These are phyloP conservation scores for Zaprionus gabonicus DNA, from an alignment of 1,140 invertebrate species.

Conservation along the genomic window DNA sequence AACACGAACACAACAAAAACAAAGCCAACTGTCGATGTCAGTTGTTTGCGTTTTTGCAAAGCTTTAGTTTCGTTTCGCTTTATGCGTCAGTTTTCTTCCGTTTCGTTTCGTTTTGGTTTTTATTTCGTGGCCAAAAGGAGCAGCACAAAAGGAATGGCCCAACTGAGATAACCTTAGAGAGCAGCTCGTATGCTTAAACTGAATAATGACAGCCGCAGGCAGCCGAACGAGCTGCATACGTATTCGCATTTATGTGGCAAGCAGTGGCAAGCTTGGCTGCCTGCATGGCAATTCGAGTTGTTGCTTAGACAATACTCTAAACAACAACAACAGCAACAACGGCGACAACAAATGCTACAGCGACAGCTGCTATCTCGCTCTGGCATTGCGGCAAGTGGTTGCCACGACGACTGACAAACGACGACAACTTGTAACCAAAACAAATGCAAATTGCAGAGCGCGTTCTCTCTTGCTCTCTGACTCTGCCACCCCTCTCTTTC, in stretches of 20 bases:
- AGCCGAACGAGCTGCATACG: conserved; percentile 41
- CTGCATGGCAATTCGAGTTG: conserved; percentile 52
- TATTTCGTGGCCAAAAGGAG: conserved; percentile 20
- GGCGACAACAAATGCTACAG: conserved; percentile 6
- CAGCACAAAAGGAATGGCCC: conserved; percentile 54
- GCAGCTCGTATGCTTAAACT: conserved; percentile 80
- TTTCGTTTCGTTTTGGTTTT: conserved; percentile 18
- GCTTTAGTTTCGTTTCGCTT: not conserved
- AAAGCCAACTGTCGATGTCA: conserved; percentile 32
- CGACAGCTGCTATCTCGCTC: conserved; percentile 39
- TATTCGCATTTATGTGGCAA: conserved; percentile 10
- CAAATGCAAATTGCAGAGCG: conserved; percentile 69
- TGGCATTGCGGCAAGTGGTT: conserved; percentile 49
- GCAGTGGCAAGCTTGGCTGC: not conserved
- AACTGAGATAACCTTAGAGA: conserved; percentile 76
- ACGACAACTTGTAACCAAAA: conserved; percentile 72
- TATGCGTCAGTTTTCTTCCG: conserved; percentile 3
- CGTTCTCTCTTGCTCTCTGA: conserved; percentile 14
- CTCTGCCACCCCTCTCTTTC: conserved; percentile 1
- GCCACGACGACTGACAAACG: conserved; percentile 69
- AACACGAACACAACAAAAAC: conserved; percentile 8
- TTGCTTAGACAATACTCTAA: conserved; percentile 53
- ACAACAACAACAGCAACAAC: conserved; percentile 29
- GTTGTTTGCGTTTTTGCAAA: not conserved
- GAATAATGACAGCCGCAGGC: conserved; percentile 67